Evolutionary conservation across 2,113 vertebrate genomes (phyloP).

Genomic region (Ammodytes marinus): DNA sequence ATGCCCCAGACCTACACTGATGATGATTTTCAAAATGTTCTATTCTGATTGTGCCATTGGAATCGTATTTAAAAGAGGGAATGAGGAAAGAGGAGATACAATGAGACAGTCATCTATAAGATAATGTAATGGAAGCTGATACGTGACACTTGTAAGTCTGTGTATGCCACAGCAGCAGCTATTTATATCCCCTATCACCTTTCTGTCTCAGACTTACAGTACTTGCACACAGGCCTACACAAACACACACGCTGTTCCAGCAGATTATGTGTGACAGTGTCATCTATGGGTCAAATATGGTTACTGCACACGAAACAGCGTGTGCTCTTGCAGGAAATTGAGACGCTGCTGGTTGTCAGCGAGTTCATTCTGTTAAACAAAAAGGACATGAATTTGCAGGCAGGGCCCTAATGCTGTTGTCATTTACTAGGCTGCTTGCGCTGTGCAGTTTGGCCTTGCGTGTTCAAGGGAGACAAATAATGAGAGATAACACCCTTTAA

Average conservation of each 20-base stretch:
- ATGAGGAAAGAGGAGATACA: neutral
- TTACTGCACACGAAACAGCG: conserved; percentile 41
- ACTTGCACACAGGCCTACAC: neutral
- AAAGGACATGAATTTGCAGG: neutral
- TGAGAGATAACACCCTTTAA: neutral
- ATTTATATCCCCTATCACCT: conserved; percentile 38
- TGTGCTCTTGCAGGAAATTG: neutral
- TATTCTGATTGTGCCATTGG: neutral
- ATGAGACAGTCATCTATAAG: neutral
- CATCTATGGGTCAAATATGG: conserved; percentile 44
- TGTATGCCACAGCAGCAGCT: neutral
- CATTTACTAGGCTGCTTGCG: neutral
- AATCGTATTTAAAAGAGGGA: neutral
- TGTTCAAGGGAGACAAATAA: neutral
- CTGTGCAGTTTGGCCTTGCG: conserved; percentile 1
- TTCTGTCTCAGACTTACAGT: conserved; percentile 9
- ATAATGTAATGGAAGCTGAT: conserved; percentile 2
- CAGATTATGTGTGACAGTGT: conserved; percentile 43
- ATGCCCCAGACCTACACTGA: neutral
- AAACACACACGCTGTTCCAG: neutral
- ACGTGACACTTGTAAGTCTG: neutral
- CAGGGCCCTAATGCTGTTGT: conserved; percentile 1
- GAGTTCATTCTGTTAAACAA: neutral
- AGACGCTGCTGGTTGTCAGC: neutral
- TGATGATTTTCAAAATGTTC: conserved; percentile 3